Conservation (phyloP, 2,888 invertebrate genomes). For the Lamproptera curius region DNA sequence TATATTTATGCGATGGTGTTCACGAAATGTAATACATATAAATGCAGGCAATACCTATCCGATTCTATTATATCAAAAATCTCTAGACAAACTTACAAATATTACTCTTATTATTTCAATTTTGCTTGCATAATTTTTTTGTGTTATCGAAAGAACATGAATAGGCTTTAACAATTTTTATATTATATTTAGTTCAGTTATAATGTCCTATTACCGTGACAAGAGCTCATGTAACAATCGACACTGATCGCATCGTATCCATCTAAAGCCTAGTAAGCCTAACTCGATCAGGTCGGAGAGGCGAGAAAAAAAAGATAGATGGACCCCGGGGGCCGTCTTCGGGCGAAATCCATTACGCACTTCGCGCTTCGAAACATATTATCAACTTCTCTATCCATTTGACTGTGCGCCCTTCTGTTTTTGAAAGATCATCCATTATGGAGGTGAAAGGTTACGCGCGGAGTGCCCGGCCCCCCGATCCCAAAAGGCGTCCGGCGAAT, state of each 20-base stretch:
- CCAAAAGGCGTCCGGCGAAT: slow-evolving; percentile 29
- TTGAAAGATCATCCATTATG: slow-evolving; percentile 57
- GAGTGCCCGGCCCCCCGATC: slow-evolving; percentile 25
- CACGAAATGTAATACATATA: no score
- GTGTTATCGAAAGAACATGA: no score
- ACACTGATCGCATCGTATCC: not conserved
- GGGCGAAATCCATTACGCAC: slow-evolving; percentile 53
- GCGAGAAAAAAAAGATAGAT: slow-evolving; percentile 42
- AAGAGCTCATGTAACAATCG: not conserved
- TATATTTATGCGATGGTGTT: no score
- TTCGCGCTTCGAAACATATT: slow-evolving; percentile 40
- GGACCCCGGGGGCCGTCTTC: slow-evolving; percentile 39
- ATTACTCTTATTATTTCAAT: no score
- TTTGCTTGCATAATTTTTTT: no score
- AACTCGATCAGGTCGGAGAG: slow-evolving; percentile 45
- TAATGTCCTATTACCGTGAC: no score
- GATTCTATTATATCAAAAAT: no score
- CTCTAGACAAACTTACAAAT: no score
- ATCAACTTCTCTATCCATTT: slow-evolving; percentile 48
- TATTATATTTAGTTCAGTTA: no score
- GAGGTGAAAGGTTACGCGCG: slow-evolving; percentile 46
- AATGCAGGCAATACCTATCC: no score
- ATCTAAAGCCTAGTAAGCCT: slow-evolving; percentile 21
- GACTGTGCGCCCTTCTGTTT: slow-evolving; percentile 48
- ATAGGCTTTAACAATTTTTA: no score